phyloP scores from a whole-genome alignment of 2,797 vertebrate species.

The Denticeps clupeoides region DNA sequence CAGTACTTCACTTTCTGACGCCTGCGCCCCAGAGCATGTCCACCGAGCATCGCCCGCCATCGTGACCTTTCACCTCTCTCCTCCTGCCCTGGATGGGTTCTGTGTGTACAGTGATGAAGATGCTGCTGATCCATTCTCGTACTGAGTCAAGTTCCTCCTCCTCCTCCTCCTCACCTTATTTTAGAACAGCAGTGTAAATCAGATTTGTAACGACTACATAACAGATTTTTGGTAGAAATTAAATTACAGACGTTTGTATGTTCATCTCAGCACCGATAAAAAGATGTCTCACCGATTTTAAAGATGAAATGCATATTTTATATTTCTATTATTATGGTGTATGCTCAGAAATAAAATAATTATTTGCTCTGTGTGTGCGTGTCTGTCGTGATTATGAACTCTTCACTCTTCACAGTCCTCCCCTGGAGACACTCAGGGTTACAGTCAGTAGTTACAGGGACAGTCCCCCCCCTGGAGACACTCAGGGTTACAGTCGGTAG shows the following conservation, averaged over 20 bases:
- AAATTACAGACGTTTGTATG: conserved; percentile 65
- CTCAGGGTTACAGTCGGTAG: no score
- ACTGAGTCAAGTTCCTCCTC: no score
- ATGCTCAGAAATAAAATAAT: conserved; percentile 72
- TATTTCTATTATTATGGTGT: conserved; percentile 78
- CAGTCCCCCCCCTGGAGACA: no score
- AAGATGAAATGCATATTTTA: conserved; percentile 76
- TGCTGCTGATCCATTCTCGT: no score
- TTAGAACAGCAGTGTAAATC: conserved; percentile 75
- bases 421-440: no score
- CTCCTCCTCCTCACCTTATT: conserved; percentile 58
- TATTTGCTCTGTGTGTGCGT: no score
- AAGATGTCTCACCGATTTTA: conserved; percentile 78
- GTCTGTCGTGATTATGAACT: no score
- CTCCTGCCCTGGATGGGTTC: no score
- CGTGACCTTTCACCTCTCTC: conserved; percentile 36
- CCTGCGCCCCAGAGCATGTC: conserved; percentile 70
- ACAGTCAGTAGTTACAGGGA: no score
- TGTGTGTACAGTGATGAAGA: no score
- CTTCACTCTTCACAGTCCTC: no score
- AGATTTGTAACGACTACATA: conserved; percentile 85
- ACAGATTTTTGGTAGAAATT: conserved; percentile 90
- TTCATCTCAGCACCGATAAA: conserved; percentile 73
- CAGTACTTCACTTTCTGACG: conserved; percentile 98
- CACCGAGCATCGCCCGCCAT: conserved; percentile 48